These are phyloP conservation scores for Peromyscus californicus DNA, from an alignment of 2,113 vertebrate genomes.

Conservation along the genomic window DNA sequence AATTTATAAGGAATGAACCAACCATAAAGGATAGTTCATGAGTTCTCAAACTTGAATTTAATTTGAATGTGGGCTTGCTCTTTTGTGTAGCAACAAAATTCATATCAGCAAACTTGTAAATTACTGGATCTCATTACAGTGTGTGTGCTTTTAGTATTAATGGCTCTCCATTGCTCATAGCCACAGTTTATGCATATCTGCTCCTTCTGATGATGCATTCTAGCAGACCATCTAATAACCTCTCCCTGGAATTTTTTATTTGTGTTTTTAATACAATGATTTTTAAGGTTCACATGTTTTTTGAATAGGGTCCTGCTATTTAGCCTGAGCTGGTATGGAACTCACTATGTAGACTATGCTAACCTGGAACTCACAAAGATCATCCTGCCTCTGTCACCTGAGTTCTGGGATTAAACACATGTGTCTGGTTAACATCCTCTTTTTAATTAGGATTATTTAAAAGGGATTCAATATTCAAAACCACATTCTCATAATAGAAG, in stretches of 20 bases:
- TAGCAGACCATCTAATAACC: neutral
- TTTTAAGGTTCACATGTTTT: neutral
- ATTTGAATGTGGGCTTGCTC: neutral
- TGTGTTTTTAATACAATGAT: neutral
- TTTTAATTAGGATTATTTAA: conserved; percentile 4
- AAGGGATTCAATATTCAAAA: neutral
- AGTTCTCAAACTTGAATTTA: conserved; percentile 22
- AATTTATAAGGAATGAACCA: neutral
- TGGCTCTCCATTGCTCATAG: neutral
- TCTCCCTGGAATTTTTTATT: neutral
- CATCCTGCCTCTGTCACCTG: no score
- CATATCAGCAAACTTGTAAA: neutral
- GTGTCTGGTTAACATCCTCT: neutral
- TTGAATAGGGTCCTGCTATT: neutral
- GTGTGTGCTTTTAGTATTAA: neutral
- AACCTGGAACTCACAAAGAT: neutral
- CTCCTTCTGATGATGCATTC: neutral
- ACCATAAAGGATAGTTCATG: neutral
- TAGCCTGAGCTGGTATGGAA: neutral
- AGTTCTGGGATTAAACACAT: neutral
- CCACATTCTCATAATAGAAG: neutral
- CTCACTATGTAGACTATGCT: neutral
- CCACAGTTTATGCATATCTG: neutral
- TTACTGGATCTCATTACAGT: neutral
- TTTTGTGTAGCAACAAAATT: neutral